Evolutionary conservation across 2,797 vertebrate species (phyloP).

Genomic region (Anguilla pacifica): DNA sequence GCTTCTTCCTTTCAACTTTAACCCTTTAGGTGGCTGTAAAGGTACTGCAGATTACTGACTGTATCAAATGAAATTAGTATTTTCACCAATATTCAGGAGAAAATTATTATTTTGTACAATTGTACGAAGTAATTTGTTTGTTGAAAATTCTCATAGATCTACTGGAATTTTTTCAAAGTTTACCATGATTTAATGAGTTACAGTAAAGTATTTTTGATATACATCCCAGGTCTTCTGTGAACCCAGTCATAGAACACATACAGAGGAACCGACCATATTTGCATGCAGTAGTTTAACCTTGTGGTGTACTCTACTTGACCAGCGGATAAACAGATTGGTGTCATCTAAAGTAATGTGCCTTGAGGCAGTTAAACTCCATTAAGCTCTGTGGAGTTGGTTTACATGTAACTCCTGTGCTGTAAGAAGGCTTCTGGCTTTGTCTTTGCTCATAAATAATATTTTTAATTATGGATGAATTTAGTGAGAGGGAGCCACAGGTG

Average conservation of each 20-base stretch:
- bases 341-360: neutral
- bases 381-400: neutral
- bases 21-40: too few relatives aligned
- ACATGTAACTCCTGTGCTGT: neutral
- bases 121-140: neutral
- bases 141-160: neutral
- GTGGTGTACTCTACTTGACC: neutral
- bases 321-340: neutral
- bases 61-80: too few relatives aligned
- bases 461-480: neutral
- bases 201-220: neutral
- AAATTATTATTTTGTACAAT: neutral
- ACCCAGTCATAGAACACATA: neutral
- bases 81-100: too few relatives aligned
- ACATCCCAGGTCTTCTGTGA: neutral
- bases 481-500: neutral
- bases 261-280: neutral
- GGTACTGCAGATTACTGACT: too few relatives aligned
- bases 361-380: neutral
- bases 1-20: too few relatives aligned
- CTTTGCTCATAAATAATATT: neutral
- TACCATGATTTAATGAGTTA: neutral
- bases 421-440: neutral
- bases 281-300: neutral
- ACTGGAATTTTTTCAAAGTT: neutral